phyloP scores from a whole-genome alignment of 2,888 invertebrate species.

The Arrhopalites spinosus region DNA sequence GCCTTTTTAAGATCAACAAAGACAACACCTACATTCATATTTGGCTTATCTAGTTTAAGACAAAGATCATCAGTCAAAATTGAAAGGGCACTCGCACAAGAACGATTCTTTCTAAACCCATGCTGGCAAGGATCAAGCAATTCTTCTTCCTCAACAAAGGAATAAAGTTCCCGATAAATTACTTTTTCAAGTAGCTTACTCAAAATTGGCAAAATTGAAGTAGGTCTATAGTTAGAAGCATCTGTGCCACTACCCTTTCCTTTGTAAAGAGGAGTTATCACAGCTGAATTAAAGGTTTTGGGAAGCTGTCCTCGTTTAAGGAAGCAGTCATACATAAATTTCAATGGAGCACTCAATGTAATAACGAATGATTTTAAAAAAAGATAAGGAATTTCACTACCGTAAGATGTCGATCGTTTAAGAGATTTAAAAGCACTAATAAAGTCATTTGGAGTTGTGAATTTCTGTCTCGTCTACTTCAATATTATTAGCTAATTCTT shows the following conservation, averaged over 20 bases:
- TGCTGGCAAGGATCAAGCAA: neutral
- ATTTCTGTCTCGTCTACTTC: slow-evolving; percentile 49
- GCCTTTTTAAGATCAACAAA: slow-evolving; percentile 23
- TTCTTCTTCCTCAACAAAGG: neutral
- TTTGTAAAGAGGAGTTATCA: neutral
- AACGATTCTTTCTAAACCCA: neutral
- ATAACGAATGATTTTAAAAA: neutral
- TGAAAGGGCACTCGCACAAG: slow-evolving; percentile 4
- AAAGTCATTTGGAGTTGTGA: neutral
- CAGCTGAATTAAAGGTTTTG: neutral
- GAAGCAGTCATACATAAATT: neutral
- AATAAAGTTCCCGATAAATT: neutral
- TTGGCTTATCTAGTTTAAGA: neutral
- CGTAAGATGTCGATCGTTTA: neutral
- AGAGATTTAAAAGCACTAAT: neutral
- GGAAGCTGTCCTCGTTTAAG: neutral
- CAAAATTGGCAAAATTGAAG: neutral
- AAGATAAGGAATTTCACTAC: neutral
- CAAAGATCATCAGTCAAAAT: neutral
- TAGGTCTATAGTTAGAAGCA: neutral
- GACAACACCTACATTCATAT: neutral
- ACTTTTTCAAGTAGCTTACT: neutral
- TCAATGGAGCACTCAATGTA: neutral
- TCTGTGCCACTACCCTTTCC: neutral
- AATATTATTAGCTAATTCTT: neutral